Base-by-base conservation (phyloP, 2,797 vertebrate genomes). In the Cygnus olor region DNA sequence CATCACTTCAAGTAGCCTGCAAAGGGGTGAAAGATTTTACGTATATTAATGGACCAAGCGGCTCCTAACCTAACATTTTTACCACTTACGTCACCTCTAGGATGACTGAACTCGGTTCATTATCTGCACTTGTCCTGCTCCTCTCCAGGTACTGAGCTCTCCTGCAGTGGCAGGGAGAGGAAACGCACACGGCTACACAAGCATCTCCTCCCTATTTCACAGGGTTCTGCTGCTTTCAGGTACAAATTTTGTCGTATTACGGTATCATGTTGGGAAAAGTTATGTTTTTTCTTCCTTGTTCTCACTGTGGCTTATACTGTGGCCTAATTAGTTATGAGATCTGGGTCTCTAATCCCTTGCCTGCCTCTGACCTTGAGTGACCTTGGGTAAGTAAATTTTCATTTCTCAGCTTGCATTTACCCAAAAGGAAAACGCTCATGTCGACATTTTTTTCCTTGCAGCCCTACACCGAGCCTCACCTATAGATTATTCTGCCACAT, bases 311-410 rank as follows among this genome's bases (percentile, higher is more conserved):
- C 14, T 94, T 93, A 83, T 25, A 54, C 40, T 91, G 18, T 71
- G 89, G 40, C 82, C 89, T 94, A 88, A 87, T 95, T 93, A 78
- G n/a, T 38, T 64, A 17, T 28, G 56, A 85, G 38, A 93, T 91
- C 89, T 87, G 56, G 68, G 81, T 88, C 49, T 82, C 57, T 80
- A 92, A 85, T 83, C 17, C 34, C 40, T 57, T 78, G 76, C 53
- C 68, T 89, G 53, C 27, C 21, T 90, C 70, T 86, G 88, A 89
- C 38, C 81, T 93, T 95, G 47, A 93, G 77, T 36, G 58, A 69
- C 66, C 72, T 80, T 73, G 28, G 7, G 3, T 47, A 80, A 54
- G 32, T 21, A 85, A 80, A 87, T 34, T 70, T 70, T 91, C 6
- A 10, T 49, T 88, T 93, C 49, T 80, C 34, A 73, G 27, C 32